A percentile compares a stretch with the other conserved stretches of the same genome.
These are phyloP conservation scores for Gila robusta DNA, from an alignment of 2,797 vertebrate genomes.

Conservation along the genomic window DNA sequence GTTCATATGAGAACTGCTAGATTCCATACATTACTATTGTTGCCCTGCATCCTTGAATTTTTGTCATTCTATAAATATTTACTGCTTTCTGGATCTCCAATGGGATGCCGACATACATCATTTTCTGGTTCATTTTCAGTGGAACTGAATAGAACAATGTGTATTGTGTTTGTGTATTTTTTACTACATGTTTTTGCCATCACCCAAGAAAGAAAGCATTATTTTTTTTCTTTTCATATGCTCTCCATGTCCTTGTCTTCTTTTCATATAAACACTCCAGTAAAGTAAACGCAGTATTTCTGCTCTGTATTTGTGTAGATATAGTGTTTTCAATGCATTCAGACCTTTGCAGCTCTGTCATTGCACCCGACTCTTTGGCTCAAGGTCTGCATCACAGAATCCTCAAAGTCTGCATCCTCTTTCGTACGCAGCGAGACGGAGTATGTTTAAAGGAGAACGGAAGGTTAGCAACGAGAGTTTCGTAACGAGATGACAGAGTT, in stretches of 20 bases:
- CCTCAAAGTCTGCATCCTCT: slow-evolving; percentile 17
- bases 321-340: not conserved
- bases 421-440: slow-evolving; percentile 61
- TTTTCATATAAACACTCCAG: slow-evolving; percentile 4
- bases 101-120: not conserved
- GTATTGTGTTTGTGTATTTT: not conserved
- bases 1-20: not conserved
- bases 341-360: not conserved
- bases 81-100: not conserved
- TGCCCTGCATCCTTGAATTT: not conserved
- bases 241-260: slow-evolving; percentile 13
- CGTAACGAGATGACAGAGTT: slow-evolving; percentile 91
- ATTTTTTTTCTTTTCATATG: slow-evolving; percentile 20
- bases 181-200: not conserved
- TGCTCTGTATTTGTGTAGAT: not conserved
- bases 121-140: not conserved
- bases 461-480: slow-evolving; percentile 84
- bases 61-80: not conserved
- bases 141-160: not conserved
- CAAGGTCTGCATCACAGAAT: slow-evolving; percentile 14
- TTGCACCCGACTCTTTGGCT: slow-evolving; percentile 22
- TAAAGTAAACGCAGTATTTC: not conserved
- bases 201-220: not conserved
- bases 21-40: not conserved
- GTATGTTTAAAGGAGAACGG: slow-evolving; percentile 81